Evolutionary conservation across 2,888 invertebrate genomes (phyloP).

Genomic region (Rhaphigaster nebulosa): DNA sequence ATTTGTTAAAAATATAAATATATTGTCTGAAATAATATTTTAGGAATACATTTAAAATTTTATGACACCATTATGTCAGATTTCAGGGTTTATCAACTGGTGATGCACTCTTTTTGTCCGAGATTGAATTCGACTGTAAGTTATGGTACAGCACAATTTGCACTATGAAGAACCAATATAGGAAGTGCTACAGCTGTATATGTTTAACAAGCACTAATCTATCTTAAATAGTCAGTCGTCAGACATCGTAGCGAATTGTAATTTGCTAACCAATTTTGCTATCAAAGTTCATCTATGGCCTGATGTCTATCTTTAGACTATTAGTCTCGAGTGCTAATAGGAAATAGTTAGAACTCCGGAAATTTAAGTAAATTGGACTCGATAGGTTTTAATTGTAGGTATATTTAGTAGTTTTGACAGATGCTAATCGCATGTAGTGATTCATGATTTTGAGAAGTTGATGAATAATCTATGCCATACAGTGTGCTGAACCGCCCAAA

Average conservation of each 20-base stretch:
- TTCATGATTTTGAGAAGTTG: neutral
- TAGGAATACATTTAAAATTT: neutral
- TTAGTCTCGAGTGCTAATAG: neutral
- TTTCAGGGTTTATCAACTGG: neutral
- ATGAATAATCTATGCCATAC: neutral
- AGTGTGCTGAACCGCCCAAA: too few species aligned
- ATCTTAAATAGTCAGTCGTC: conserved; percentile 18
- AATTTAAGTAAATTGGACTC: neutral
- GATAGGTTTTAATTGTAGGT: neutral
- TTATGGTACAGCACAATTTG: neutral
- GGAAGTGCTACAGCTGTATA: neutral
- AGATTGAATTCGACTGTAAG: neutral
- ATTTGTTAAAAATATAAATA: neutral
- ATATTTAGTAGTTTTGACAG: neutral
- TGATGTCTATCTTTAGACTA: neutral
- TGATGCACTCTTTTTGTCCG: neutral
- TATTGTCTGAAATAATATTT: too few species aligned
- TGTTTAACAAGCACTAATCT: neutral
- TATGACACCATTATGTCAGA: neutral
- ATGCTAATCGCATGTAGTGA: neutral
- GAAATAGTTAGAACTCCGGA: conserved; percentile 5
- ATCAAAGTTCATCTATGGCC: conserved; percentile 18
- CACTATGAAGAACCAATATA: neutral
- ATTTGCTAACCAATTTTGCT: conserved; percentile 33
- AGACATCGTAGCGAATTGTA: conserved; percentile 13